A percentile compares a stretch with the other conserved stretches of the same genome.
Evolutionary conservation across 2,113 vertebrate species (phyloP).

Genomic region (Hylia prasina): DNA sequence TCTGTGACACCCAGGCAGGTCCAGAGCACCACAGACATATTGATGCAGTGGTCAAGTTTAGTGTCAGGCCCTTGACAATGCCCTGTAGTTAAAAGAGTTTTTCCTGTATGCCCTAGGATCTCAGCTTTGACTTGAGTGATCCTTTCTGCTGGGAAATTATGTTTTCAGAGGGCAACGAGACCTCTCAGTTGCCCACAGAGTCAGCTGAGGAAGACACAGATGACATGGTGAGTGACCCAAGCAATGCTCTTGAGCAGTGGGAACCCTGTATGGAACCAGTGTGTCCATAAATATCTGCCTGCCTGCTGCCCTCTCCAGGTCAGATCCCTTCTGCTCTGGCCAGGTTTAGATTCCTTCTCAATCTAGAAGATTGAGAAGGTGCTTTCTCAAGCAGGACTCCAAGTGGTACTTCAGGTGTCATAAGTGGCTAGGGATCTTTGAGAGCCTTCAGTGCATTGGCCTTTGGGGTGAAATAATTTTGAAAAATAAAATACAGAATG

Average conservation of each 20-base stretch:
- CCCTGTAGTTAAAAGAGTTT: neutral
- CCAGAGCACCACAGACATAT: neutral
- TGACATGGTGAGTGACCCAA: constrained; percentile 45
- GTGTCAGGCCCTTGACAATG: neutral
- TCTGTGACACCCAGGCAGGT: neutral
- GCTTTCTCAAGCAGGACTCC: neutral
- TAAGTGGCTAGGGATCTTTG: neutral
- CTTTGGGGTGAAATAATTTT: neutral
- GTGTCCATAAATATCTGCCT: fast-evolving
- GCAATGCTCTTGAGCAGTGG: fast-evolving
- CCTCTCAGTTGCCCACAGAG: neutral
- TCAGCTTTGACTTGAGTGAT: constrained; percentile 84
- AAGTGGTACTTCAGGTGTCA: neutral
- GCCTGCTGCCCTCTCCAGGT: neutral
- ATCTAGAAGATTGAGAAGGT: neutral
- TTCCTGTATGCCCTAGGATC: constrained; percentile 70
- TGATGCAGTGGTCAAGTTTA: neutral
- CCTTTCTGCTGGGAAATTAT: constrained; percentile 81
- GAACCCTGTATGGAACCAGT: neutral
- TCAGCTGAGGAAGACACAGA: neutral
- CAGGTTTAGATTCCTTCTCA: neutral
- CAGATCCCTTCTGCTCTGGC: neutral
- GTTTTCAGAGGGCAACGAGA: constrained; percentile 46
- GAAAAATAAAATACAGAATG: neutral
- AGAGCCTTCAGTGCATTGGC: neutral